These are phyloP conservation scores for Lerista edwardsae DNA, from an alignment of 2,797 vertebrate species.

Conservation along the genomic window DNA sequence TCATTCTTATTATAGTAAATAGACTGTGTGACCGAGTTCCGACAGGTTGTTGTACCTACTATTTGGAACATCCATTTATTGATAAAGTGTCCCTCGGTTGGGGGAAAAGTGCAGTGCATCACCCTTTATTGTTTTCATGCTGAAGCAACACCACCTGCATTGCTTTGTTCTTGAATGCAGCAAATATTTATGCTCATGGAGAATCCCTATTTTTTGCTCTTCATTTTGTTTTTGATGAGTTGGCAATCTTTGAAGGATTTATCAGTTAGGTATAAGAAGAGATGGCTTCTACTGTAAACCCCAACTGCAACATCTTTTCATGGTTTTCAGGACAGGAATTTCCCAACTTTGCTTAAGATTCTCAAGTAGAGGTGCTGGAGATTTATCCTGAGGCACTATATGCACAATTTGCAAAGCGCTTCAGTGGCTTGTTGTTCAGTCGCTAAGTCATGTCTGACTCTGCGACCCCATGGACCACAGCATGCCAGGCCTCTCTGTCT, in stretches of 20 bases:
- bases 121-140: neutral
- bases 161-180: neutral
- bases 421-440: too few species aligned
- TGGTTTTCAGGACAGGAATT: neutral
- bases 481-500: too few species aligned
- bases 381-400: slow-evolving; percentile 79
- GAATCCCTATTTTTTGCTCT: neutral
- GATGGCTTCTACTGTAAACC: neutral
- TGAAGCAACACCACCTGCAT: neutral
- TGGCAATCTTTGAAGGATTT: neutral
- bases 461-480: too few species aligned
- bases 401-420: slow-evolving; percentile 73
- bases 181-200: neutral
- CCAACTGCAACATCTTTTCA: neutral
- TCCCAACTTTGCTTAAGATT: neutral
- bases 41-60: neutral
- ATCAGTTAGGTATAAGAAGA: neutral
- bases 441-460: too few species aligned
- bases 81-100: neutral
- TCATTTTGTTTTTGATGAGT: neutral
- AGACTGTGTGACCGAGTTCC: neutral
- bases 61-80: neutral
- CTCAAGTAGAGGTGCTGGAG: slow-evolving; percentile 74
- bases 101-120: neutral
- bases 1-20: neutral